A percentile compares a stretch with the other conserved stretches of the same genome.
Conservation (phyloP, 2,888 invertebrate genomes). For the Meliscaeva auricollis region DNA sequence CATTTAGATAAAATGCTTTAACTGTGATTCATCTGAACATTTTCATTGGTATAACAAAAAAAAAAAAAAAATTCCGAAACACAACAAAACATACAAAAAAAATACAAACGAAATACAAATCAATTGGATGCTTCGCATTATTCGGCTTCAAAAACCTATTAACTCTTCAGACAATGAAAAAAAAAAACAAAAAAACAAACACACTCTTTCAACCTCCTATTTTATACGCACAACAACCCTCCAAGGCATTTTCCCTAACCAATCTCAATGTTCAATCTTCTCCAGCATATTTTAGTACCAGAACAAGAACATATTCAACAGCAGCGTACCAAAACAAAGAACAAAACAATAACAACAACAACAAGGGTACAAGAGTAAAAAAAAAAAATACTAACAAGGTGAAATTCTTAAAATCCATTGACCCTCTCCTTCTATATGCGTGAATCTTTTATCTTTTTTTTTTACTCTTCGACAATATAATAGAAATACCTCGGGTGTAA, state of each 20-base stretch:
- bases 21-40: too few relatives aligned
- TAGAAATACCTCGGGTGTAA: constrained; percentile 55
- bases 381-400: constrained; percentile 51
- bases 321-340: constrained; percentile 11
- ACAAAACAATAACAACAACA: not conserved
- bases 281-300: not conserved
- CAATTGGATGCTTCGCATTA: not conserved
- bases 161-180: constrained; percentile 17
- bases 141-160: not conserved
- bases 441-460: constrained; percentile 17
- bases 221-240: constrained; percentile 18
- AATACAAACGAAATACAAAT: not conserved
- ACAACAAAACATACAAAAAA: not conserved
- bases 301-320: constrained; percentile 18
- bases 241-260: constrained; percentile 32
- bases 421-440: constrained; percentile 37
- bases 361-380: not conserved
- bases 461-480: constrained; percentile 23
- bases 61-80: too few relatives aligned
- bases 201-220: not conserved
- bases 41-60: too few relatives aligned
- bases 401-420: constrained; percentile 69
- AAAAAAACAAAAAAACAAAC: not conserved
- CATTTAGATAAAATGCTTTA: too few relatives aligned
- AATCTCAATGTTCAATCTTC: constrained; percentile 37